Conservation (phyloP, 2,888 invertebrate genomes). For the Sinodicranocentrus sp. region DNA sequence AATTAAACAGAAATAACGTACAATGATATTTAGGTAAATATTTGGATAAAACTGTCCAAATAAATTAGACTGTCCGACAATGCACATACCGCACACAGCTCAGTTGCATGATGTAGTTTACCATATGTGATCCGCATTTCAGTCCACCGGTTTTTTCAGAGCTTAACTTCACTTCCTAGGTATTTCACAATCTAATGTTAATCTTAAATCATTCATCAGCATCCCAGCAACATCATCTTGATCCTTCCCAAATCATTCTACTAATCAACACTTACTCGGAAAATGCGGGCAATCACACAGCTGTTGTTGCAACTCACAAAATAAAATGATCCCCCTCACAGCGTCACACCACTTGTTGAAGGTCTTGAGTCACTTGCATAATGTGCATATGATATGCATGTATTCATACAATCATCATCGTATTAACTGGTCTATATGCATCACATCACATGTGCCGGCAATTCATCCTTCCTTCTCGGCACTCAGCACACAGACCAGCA, state of each 20-base stretch:
- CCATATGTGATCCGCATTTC: too few relatives aligned
- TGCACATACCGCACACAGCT: too few relatives aligned
- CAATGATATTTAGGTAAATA: too few relatives aligned
- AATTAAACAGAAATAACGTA: too few relatives aligned
- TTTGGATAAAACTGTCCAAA: too few relatives aligned
- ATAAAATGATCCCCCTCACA: background rate
- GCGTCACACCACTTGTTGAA: background rate
- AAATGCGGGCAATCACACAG: background rate
- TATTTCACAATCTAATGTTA: too few relatives aligned
- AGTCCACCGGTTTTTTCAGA: too few relatives aligned
- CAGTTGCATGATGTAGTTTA: too few relatives aligned
- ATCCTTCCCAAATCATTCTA: background rate
- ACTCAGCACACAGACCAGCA: background rate
- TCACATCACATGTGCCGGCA: conserved; percentile 26
- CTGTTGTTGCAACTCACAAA: conserved; percentile 3
- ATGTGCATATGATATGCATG: background rate
- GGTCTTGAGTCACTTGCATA: background rate
- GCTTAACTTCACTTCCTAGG: too few relatives aligned
- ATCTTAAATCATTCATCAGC: too few relatives aligned
- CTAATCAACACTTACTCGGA: background rate
- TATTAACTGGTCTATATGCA: background rate
- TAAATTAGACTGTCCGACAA: too few relatives aligned
- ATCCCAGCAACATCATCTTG: too few relatives aligned
- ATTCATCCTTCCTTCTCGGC: background rate
- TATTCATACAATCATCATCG: background rate